Percentiles rank a stretch among this genome's conserved stretches.
Conservation (phyloP, 2,113 vertebrate species). For the Pelecanus crispus region DNA sequence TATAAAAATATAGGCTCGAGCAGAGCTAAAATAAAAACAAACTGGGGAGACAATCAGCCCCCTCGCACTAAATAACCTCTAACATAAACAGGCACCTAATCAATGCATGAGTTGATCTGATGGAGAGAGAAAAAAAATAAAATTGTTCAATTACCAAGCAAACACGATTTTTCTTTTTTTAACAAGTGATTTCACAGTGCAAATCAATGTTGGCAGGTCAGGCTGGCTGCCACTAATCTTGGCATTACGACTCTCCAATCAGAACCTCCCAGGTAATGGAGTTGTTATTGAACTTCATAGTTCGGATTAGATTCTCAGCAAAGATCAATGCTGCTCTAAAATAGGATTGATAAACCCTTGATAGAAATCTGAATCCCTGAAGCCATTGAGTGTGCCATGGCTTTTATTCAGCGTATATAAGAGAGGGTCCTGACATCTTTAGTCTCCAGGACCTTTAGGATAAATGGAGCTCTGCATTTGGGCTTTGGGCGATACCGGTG, state of each 20-base stretch:
- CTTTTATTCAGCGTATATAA: conserved; percentile 74
- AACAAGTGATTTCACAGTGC: conserved; percentile 97
- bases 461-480: conserved; percentile 33
- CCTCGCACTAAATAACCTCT: conserved; percentile 79
- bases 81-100: conserved; percentile 92
- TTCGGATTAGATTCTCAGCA: conserved; percentile 97
- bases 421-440: conserved; percentile 47
- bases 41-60: conserved; percentile 74
- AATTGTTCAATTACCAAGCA: conserved; percentile 95
- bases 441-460: conserved; percentile 51
- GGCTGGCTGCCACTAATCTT: conserved; percentile 97
- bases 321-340: conserved; percentile 97
- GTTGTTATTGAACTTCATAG: conserved; percentile 99
- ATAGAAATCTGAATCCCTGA: conserved; percentile 96
- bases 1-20: conserved; percentile 74
- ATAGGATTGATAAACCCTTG: conserved; percentile 99
- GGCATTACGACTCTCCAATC: conserved; percentile 98
- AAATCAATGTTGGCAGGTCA: conserved; percentile 99
- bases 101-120: conserved; percentile 83
- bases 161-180: conserved; percentile 89
- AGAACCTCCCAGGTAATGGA: conserved; percentile 96
- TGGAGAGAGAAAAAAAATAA: conserved; percentile 84
- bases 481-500: conserved; percentile 6
- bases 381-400: conserved; percentile 84
- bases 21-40: conserved; percentile 81